These are phyloP conservation scores for Himalopsyche kuldschensis DNA, from an alignment of 2,888 invertebrate species.

Conservation along the genomic window DNA sequence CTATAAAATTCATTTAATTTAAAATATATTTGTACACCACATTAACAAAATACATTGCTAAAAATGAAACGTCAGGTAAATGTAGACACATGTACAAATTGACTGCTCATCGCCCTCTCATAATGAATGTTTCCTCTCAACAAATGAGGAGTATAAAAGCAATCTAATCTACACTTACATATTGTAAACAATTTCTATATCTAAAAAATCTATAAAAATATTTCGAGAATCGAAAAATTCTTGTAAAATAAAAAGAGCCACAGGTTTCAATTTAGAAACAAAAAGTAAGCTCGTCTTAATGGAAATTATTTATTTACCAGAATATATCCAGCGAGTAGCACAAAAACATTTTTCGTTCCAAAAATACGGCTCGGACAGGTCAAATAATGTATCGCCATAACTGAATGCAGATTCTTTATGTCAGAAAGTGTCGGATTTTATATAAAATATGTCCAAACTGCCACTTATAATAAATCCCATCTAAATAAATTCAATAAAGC, in stretches of 20 bases:
- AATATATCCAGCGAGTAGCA: not conserved
- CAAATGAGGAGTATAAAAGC: slow-evolving; percentile 6
- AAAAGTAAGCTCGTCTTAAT: not conserved
- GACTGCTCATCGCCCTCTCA: slow-evolving; percentile 17
- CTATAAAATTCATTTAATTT: slow-evolving; percentile 38
- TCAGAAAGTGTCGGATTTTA: no score
- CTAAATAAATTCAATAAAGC: no score
- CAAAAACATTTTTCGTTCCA: no score
- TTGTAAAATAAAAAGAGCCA: not conserved
- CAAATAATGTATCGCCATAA: no score
- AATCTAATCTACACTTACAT: slow-evolving; percentile 11
- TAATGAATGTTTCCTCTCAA: not conserved
- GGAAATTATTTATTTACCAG: not conserved
- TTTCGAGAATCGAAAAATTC: not conserved
- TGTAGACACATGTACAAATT: slow-evolving; percentile 32
- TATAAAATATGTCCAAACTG: no score
- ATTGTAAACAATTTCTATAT: not conserved
- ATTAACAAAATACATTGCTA: slow-evolving; percentile 37
- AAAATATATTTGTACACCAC: slow-evolving; percentile 39
- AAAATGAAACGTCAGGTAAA: slow-evolving; percentile 36
- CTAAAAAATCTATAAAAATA: slow-evolving; percentile 4
- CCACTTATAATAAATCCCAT: no score
- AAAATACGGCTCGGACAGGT: no score
- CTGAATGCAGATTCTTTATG: no score
- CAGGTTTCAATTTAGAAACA: not conserved